A percentile compares a stretch with the other conserved stretches of the same genome.
Evolutionary conservation across 2,888 invertebrate species (phyloP).

Genomic region (Nephrotoma guestfalica): DNA sequence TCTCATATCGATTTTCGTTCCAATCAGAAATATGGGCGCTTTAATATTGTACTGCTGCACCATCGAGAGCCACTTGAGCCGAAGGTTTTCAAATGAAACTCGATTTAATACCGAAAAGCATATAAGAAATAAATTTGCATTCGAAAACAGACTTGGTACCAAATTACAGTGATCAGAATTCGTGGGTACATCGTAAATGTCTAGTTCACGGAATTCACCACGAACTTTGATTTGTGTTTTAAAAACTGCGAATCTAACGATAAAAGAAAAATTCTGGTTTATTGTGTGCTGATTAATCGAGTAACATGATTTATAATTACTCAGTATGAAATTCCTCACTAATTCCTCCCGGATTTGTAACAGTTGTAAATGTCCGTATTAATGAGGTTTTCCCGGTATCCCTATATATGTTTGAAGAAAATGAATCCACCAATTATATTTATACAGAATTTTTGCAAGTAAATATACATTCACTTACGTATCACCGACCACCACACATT

Average conservation of each 20-base stretch:
- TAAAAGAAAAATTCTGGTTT: neutral
- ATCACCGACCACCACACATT: neutral
- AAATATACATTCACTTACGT: neutral
- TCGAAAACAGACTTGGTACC: neutral
- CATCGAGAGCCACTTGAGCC: neutral
- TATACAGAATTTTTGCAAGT: neutral
- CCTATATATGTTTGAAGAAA: neutral
- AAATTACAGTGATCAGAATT: neutral
- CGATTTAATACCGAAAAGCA: neutral
- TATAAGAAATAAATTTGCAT: neutral
- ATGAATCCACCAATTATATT: neutral
- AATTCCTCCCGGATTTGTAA: neutral
- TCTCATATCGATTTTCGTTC: neutral
- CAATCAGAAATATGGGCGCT: neutral
- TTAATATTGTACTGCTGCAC: neutral
- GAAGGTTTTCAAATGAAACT: neutral
- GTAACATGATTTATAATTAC: neutral
- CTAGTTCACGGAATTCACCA: neutral
- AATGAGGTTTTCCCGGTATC: neutral
- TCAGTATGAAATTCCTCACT: neutral
- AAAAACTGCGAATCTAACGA: neutral
- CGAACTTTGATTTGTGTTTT: neutral
- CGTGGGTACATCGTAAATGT: neutral
- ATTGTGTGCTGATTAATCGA: no score
- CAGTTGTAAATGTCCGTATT: neutral